Base-by-base conservation (phyloP, 2,797 vertebrate species). In the Rhyacichthys aspro region DNA sequence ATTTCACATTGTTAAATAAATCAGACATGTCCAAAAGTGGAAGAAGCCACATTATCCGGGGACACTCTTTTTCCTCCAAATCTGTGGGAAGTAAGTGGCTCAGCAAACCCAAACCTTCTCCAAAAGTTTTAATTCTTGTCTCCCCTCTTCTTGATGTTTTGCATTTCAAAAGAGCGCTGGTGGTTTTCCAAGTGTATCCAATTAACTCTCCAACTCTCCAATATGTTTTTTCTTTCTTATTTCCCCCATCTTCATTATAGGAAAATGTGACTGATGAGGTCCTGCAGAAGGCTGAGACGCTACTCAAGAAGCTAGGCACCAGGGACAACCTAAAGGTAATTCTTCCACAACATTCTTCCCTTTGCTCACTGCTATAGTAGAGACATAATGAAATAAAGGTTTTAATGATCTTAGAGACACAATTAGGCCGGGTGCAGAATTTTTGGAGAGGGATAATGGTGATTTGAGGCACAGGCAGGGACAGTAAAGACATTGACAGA, bases 321-420 rank as follows among this genome's bases (percentile, higher is more conserved):
- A 95, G 91, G 80, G 91, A 95, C 82, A 98, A 97, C 0, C 90
- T 98, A 19, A 99, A 99, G 95, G 97, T 98, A 67, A 78, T 71
- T 65, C 16, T 38, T 0, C 0, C 18, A n/a, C 46, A 10, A 37
- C n/a, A n/a, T n/a, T n/a, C n/a, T n/a, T n/a, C 11, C 5, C 5
- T 33, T 43, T 43, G 28, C 15, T 12, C 36, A 49, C 44, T 38
- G 18, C 52, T 56, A 33, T 12, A 5, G 17, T 43, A 43, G 45
- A 47, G 55, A 58, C 41, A 15, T 7, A 41, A 34, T 44, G 3
- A 45, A 16, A 74, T 36, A 14, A 59, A 63, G 7, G 12, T 41
- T 69, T 61, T 59, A 60, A 53, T 23, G 28, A 65, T 19, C 2
- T 45, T 16, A 18, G 34, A 59, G 59, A 45, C 59, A 48, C 59